These are phyloP conservation scores for Limnothrissa miodon DNA, from an alignment of 2,113 vertebrate genomes.

Conservation along the genomic window DNA sequence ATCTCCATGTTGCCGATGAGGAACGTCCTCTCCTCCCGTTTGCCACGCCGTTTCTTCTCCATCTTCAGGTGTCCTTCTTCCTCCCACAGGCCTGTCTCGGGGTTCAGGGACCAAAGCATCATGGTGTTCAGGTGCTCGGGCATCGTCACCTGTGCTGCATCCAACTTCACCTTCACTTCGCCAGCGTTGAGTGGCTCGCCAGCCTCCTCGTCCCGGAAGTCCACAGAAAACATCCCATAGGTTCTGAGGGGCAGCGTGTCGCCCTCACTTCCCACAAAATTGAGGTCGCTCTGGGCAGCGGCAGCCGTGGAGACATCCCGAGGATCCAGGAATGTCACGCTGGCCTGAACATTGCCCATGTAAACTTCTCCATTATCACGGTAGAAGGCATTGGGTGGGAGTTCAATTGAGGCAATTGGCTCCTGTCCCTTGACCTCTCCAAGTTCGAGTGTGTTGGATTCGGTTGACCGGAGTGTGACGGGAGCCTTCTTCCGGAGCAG, in stretches of 20 bases:
- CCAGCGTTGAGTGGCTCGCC: slow-evolving; percentile 86
- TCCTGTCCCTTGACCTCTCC: slow-evolving; percentile 83
- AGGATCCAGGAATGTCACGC: slow-evolving; percentile 92
- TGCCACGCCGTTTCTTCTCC: slow-evolving; percentile 76
- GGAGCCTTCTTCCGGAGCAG: slow-evolving; percentile 84
- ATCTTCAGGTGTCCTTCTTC: slow-evolving; percentile 86
- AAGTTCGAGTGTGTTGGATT: slow-evolving; percentile 84
- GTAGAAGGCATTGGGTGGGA: slow-evolving; percentile 89
- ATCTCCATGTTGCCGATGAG: slow-evolving; percentile 98
- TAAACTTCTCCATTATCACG: slow-evolving; percentile 87
- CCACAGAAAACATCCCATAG: slow-evolving; percentile 96
- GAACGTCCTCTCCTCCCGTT: slow-evolving; percentile 91
- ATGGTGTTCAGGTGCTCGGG: slow-evolving; percentile 82
- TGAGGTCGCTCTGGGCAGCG: slow-evolving; percentile 91
- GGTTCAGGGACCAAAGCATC: slow-evolving; percentile 97
- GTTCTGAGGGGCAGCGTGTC: slow-evolving; percentile 89
- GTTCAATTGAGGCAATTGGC: slow-evolving; percentile 86
- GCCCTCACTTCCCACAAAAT: slow-evolving; percentile 86
- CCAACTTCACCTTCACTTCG: slow-evolving; percentile 87
- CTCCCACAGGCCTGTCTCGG: slow-evolving; percentile 93
- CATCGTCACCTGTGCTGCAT: slow-evolving; percentile 88
- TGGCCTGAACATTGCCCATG: slow-evolving; percentile 87
- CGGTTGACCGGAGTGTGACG: slow-evolving; percentile 76
- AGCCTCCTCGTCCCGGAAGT: slow-evolving; percentile 81
- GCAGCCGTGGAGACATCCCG: slow-evolving; percentile 83